phyloP scores from a whole-genome alignment of 2,797 vertebrate species.

The Sebastes cheni region DNA sequence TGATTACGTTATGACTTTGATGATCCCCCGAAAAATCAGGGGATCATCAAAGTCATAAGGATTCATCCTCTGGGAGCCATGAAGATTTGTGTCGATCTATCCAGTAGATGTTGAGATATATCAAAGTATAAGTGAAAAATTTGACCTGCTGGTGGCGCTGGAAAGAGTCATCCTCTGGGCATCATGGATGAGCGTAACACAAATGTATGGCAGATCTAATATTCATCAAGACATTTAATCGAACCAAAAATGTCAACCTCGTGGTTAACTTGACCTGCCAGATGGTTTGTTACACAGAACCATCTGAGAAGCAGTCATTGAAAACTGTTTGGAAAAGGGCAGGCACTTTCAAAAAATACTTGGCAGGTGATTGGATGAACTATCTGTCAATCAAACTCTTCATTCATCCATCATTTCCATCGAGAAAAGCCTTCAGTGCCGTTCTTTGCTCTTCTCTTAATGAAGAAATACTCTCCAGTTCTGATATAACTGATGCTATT shows the following conservation, averaged over 20 bases:
- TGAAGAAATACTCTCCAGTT: no score
- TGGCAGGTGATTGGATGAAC: no score
- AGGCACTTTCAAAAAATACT: no score
- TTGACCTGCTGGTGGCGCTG: background rate
- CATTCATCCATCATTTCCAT: no score
- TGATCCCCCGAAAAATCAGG: background rate
- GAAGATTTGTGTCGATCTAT: background rate
- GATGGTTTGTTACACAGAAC: no score
- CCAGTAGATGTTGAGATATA: background rate
- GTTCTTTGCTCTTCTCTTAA: no score
- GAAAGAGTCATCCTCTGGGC: background rate
- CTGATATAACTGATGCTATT: no score
- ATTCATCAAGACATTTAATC: background rate
- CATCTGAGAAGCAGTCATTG: no score
- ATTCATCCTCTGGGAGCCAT: background rate
- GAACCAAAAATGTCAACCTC: background rate
- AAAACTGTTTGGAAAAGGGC: no score
- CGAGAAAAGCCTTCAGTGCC: no score
- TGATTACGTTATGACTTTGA: no score
- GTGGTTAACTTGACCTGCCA: background rate
- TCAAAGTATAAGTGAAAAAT: background rate
- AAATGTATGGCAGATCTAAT: background rate
- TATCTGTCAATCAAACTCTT: no score
- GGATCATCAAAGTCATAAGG: background rate
- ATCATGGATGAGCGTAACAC: background rate